Percentiles rank a stretch among this genome's conserved stretches.
phyloP scores from a whole-genome alignment of 2,113 vertebrate species.

The Lepisosteus osseus region DNA sequence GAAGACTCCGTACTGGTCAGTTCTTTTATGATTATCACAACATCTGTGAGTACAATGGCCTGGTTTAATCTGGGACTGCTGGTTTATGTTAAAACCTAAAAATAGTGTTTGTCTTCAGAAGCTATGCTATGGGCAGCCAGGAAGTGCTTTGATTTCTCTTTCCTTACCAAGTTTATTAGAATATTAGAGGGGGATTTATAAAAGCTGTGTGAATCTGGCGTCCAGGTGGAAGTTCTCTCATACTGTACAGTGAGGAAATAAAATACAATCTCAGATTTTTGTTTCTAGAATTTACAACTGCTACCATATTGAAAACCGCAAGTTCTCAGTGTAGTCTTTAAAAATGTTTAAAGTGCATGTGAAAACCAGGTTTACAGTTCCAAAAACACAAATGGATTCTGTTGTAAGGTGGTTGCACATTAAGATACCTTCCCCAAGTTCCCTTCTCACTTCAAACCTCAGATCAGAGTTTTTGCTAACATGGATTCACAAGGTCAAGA shows the following conservation, averaged over 20 bases:
- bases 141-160: conserved; percentile 70
- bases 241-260: conserved; percentile 49
- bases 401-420: too few species aligned
- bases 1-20: conserved; percentile 19
- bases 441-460: too few species aligned
- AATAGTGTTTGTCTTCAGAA: conserved; percentile 67
- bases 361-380: too few species aligned
- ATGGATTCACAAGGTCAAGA: too few species aligned
- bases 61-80: conserved; percentile 49
- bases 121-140: conserved; percentile 66
- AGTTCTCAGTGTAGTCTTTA: too few species aligned
- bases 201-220: conserved; percentile 64
- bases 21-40: conserved; percentile 48
- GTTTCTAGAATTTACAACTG: too few species aligned
- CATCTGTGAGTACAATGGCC: conserved; percentile 58
- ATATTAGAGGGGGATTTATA: conserved; percentile 54
- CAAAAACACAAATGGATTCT: too few species aligned
- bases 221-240: conserved; percentile 69
- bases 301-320: too few species aligned
- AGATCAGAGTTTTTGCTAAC: too few species aligned
- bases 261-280: conserved; percentile 20
- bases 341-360: too few species aligned
- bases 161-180: conserved; percentile 58
- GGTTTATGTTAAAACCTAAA: conserved; percentile 65
- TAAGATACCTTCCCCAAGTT: too few species aligned